Conservation (phyloP, 2,113 vertebrate species). For the Globicephala melas region DNA sequence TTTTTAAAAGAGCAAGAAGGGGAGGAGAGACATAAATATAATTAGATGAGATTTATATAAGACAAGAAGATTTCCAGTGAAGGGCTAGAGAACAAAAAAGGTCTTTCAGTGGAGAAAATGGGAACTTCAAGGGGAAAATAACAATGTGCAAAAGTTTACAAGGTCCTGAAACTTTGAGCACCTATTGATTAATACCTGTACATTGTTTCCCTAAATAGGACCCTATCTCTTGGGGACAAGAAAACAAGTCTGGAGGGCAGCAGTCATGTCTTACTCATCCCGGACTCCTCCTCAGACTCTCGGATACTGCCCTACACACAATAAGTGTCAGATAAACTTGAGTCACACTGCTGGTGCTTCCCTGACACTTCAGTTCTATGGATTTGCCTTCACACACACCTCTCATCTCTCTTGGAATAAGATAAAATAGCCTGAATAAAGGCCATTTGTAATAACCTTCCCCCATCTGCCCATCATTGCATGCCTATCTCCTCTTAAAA, state of each 20-base stretch:
- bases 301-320: background rate
- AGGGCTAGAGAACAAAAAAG: background rate
- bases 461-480: background rate
- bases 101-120: background rate
- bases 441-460: background rate
- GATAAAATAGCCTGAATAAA: background rate
- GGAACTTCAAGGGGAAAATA: background rate
- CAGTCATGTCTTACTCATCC: fast-evolving
- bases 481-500: background rate
- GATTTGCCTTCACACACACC: background rate
- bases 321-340: fast-evolving
- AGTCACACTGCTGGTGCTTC: background rate
- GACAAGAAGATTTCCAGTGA: background rate
- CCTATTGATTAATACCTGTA: no score
- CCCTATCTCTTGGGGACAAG: background rate
- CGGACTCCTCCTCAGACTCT: background rate
- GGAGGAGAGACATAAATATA: background rate
- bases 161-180: background rate
- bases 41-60: conserved; percentile 43
- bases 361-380: fast-evolving
- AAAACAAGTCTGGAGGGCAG: background rate
- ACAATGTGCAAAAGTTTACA: no score
- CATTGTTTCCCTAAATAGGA: background rate
- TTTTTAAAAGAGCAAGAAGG: background rate
- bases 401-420: background rate